These are phyloP conservation scores for Stichodactyla mertensii DNA, from an alignment of 64 coral and sea anemone genomes.

Conservation along the genomic window DNA sequence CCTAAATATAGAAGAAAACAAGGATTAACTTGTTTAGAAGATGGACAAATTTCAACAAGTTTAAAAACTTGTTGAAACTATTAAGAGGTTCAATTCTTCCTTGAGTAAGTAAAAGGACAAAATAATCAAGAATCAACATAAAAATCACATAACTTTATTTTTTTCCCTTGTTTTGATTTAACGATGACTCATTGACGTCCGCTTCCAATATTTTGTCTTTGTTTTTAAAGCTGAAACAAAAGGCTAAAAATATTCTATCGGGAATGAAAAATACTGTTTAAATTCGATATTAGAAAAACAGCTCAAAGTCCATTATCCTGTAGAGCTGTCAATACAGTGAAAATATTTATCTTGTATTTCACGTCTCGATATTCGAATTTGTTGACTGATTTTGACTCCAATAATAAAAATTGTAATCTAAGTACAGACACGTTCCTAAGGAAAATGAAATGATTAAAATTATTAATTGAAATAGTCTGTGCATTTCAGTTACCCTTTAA, in stretches of 20 bases:
- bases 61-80: not conserved
- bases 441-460: not conserved
- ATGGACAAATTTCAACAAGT: not conserved
- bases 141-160: too few relatives aligned
- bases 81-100: not conserved
- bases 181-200: not conserved
- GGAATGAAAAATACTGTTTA: not conserved
- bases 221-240: not conserved
- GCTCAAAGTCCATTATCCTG: not conserved
- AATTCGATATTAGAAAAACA: not conserved
- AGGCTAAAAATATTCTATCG: not conserved
- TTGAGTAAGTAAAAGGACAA: not conserved
- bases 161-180: not conserved
- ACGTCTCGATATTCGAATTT: not conserved
- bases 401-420: not conserved
- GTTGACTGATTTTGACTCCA: not conserved
- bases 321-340: not conserved
- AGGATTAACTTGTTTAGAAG: not conserved
- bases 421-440: not conserved
- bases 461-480: not conserved
- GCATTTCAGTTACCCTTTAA: not conserved
- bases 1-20: not conserved
- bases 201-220: not conserved
- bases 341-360: not conserved
- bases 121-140: too few relatives aligned